Conservation (phyloP, 1,140 invertebrate genomes). For the Aphidius gifuensis region DNA sequence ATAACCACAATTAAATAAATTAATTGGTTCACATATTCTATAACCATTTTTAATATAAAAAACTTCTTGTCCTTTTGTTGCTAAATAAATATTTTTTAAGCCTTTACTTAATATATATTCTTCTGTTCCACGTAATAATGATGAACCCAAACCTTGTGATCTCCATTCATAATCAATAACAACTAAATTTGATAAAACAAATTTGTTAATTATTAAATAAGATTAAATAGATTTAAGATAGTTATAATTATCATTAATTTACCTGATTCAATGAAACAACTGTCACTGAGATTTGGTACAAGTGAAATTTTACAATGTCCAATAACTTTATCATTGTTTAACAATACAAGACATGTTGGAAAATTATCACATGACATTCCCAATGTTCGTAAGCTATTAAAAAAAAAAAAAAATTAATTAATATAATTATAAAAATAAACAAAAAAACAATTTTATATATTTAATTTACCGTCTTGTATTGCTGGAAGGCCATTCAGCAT, state of each 20-base stretch:
- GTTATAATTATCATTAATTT: conserved; percentile 20
- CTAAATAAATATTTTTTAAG: conserved; percentile 67
- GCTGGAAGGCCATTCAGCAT: conserved; percentile 77
- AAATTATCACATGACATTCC: conserved; percentile 67
- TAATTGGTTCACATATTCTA: conserved; percentile 64
- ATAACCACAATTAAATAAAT: conserved; percentile 59
- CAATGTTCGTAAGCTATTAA: conserved; percentile 61
- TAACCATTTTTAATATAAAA: conserved; percentile 78
- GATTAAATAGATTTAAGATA: background rate
- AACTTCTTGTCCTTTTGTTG: conserved; percentile 71
- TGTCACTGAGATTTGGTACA: conserved; percentile 62
- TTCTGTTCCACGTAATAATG: conserved; percentile 68
- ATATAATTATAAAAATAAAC: background rate
- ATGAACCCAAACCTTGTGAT: conserved; percentile 70
- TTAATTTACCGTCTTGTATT: conserved; percentile 62
- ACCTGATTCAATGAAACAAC: conserved; percentile 72
- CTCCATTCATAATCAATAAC: conserved; percentile 67
- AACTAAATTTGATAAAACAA: conserved; percentile 52
- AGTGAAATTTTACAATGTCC: conserved; percentile 73
- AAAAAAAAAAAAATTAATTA: conserved; percentile 13
- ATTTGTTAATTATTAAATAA: conserved; percentile 13
- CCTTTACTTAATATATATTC: conserved; percentile 61
- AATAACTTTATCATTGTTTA: conserved; percentile 61
- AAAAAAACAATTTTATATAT: background rate
- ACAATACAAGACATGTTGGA: conserved; percentile 68